phyloP scores from a whole-genome alignment of 2,797 vertebrate genomes.

The Eupleurogrammus muticus region DNA sequence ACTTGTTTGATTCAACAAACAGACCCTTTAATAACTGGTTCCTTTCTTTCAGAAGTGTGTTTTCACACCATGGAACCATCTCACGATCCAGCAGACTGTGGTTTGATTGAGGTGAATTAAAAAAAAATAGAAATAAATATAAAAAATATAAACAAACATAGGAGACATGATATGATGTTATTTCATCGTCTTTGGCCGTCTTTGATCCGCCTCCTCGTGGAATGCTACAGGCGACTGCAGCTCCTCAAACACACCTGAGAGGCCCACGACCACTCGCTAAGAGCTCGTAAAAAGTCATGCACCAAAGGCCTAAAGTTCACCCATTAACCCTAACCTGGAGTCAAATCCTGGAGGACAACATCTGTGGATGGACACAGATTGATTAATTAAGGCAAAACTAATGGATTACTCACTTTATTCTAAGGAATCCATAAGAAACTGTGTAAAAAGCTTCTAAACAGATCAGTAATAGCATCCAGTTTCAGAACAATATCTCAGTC shows the following conservation, averaged over 20 bases:
- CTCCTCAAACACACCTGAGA: conserved; percentile 61
- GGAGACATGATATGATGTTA: background rate
- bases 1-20: no score
- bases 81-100: no score
- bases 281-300: conserved; percentile 58
- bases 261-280: conserved; percentile 50
- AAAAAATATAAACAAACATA: background rate
- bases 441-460: background rate
- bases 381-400: background rate
- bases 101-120: background rate
- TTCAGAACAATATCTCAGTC: no score
- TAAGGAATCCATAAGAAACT: background rate
- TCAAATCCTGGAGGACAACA: background rate
- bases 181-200: conserved; percentile 3
- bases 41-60: no score
- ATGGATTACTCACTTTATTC: background rate
- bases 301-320: background rate
- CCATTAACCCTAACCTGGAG: background rate
- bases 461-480: background rate
- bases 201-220: conserved; percentile 72
- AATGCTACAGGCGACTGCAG: conserved; percentile 52
- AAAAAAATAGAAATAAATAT: background rate
- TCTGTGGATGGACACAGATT: background rate
- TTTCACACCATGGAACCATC: no score
- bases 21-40: no score